These are phyloP conservation scores for Sus cebifrons DNA, from an alignment of 2,797 vertebrate species.

Conservation along the genomic window DNA sequence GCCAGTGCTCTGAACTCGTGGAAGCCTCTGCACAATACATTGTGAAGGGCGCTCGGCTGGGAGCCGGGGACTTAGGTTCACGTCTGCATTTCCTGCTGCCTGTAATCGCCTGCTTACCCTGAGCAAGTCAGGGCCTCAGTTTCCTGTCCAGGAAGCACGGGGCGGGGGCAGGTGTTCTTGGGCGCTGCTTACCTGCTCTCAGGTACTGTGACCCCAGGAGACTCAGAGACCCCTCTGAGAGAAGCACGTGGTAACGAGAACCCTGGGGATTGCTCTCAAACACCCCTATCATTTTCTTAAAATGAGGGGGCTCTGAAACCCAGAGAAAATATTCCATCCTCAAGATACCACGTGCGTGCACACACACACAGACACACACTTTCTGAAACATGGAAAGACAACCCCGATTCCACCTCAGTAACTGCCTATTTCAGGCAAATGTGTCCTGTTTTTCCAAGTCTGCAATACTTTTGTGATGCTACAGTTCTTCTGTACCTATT, in stretches of 20 bases:
- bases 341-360: background rate
- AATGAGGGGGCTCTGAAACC: background rate
- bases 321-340: background rate
- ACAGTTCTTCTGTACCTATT: background rate
- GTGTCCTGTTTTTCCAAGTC: background rate
- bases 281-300: background rate
- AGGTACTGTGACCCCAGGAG: background rate
- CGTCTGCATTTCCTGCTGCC: background rate
- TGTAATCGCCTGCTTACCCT: background rate
- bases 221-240: background rate
- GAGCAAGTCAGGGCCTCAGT: background rate
- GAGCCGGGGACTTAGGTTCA: background rate
- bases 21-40: background rate
- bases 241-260: background rate
- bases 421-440: background rate
- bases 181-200: background rate
- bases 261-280: background rate
- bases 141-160: background rate
- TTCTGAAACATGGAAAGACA: background rate
- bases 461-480: background rate
- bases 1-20: fast-evolving
- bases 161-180: background rate
- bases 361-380: background rate
- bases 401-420: background rate
- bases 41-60: background rate